Conservation (phyloP, 2,888 invertebrate genomes). For the Dasysyrphus tricinctus region DNA sequence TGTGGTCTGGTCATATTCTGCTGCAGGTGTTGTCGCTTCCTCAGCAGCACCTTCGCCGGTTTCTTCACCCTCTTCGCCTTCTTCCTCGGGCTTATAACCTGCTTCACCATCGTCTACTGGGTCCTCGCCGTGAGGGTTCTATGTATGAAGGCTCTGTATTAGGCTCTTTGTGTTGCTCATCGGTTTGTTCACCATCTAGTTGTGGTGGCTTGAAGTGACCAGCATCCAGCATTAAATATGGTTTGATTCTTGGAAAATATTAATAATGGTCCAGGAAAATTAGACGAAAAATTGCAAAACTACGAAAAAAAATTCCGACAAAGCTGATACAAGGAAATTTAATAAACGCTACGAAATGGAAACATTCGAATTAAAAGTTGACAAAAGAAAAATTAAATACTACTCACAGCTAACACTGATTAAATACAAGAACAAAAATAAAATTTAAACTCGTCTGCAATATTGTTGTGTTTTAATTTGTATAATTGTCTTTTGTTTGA, state of each 20-base stretch:
- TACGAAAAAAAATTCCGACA: too few species aligned
- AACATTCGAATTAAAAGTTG: too few species aligned
- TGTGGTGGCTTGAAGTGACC: conserved; percentile 87
- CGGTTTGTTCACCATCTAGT: conserved; percentile 78
- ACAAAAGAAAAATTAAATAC: too few species aligned
- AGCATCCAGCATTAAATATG: conserved; percentile 90
- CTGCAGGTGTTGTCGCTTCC: conserved; percentile 79
- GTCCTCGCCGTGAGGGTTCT: conserved; percentile 67
- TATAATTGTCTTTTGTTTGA: conserved; percentile 36
- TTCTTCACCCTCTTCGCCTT: conserved; percentile 83
- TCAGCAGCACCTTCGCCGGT: conserved; percentile 83
- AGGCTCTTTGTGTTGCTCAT: conserved; percentile 75
- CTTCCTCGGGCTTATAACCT: conserved; percentile 76
- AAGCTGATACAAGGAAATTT: too few species aligned
- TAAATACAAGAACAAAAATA: background rate
- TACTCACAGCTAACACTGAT: too few species aligned
- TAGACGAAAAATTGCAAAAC: too few species aligned
- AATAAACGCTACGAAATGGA: too few species aligned
- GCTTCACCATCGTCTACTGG: conserved; percentile 79
- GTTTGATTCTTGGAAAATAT: conserved; percentile 92
- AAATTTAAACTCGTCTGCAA: conserved; percentile 45
- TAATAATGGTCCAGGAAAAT: too few species aligned
- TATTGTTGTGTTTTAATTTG: conserved; percentile 48
- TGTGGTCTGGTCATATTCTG: conserved; percentile 94
- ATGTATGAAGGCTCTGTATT: conserved; percentile 73